Evolutionary conservation across 2,888 invertebrate species (phyloP), one percentile per base, ranked within the genome.

Genomic region (Neria commutata): DNA sequence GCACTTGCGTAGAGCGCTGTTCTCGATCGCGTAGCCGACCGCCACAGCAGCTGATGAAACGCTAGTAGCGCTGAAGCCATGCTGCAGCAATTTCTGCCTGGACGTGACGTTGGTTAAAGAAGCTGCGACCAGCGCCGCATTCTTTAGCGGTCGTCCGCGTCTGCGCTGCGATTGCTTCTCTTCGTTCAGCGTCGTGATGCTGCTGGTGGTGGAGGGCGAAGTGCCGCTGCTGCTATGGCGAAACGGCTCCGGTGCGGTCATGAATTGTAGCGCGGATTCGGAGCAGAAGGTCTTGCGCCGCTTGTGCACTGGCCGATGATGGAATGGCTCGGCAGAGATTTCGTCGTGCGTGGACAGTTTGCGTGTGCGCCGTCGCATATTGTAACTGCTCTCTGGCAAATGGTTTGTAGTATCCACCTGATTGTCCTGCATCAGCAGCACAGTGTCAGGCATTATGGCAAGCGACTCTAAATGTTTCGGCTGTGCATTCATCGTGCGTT

Each of bases 341-440:
- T 47, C 57, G 14, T 57, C 61, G 2, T 23, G 23, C 10, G 56
- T 23, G 8, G 54, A 56, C 1, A 51, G 23, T 54, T 61, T 61
- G 1, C 56, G 58, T 4, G 52, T 16, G 1, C 63, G 61, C 8
- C 54, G 52, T 19, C 59, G 56, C 23, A 37, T n/a, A 14, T 33
- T 11, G 16, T 29, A 19, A 4, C 42, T 11, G 14, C 29, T 14
- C 23, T 60, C 60, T 29, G 61, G 59, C n/a, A 55, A 34, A 19
- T 57, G 59, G 33, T 63, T 51, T 2, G 63, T 63, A 2, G 63
- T 63, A 21, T 63, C 63, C 8, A 61, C 55, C 46, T 63, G 55
- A 49, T 59, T 63, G 26, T 63, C 59, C 45, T 63, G 63, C 16
- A 63, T 61, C n/a, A 42, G 2, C 10, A 56, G n/a, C 37, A 45